phyloP scores from a whole-genome alignment of 2,797 vertebrate species.

The Orientallactaga sibirica region DNA sequence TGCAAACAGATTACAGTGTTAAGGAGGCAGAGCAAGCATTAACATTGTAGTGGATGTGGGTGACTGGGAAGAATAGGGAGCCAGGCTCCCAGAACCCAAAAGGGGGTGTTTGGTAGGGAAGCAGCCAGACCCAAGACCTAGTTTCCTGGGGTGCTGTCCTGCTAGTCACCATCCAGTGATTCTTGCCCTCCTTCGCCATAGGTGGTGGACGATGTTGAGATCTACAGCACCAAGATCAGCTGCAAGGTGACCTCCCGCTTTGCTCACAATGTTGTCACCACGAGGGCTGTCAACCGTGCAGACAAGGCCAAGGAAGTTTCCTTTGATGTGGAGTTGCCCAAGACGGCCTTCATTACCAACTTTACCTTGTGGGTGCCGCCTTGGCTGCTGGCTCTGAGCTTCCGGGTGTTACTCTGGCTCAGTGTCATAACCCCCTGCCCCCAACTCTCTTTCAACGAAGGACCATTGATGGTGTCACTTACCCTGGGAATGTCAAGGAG shows the following conservation, averaged over 20 bases:
- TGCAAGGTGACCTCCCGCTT: conserved; percentile 93
- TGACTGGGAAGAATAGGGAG: neutral
- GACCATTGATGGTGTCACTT: conserved; percentile 89
- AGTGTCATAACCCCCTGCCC: neutral
- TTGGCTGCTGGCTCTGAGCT: neutral
- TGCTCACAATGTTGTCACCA: conserved; percentile 94
- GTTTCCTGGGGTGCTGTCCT: neutral
- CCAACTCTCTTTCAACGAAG: conserved; percentile 74
- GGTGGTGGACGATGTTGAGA: conserved; percentile 86
- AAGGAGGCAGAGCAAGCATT: neutral
- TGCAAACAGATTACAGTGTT: neutral
- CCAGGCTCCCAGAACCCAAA: neutral
- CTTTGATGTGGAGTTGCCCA: conserved; percentile 95
- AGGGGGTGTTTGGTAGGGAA: neutral
- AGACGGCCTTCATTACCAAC: conserved; percentile 96
- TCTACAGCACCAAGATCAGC: conserved; percentile 91
- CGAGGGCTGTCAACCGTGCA: conserved; percentile 91
- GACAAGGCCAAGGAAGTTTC: conserved; percentile 91
- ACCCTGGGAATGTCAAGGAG: conserved; percentile 89
- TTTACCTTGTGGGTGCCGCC: conserved; percentile 94
- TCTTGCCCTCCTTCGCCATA: conserved; percentile 69
- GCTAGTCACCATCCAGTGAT: neutral
- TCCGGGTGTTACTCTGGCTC: neutral
- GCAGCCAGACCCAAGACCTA: neutral
- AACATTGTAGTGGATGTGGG: neutral